Base-by-base conservation (phyloP, 2,113 vertebrate genomes). In the Perca schrenkii region DNA sequence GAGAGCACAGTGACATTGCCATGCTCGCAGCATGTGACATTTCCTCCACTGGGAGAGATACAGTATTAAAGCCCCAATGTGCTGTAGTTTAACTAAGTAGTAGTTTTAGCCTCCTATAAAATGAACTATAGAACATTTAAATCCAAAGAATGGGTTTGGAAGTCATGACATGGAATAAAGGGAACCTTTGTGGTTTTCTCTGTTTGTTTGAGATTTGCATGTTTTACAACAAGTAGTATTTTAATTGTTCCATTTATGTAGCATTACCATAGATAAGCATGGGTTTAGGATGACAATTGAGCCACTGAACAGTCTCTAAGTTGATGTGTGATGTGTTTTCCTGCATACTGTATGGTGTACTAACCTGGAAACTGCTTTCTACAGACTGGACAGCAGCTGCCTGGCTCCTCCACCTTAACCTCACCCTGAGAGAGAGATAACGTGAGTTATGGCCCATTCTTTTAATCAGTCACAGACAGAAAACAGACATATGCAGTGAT, bases 341-440 rank as follows among this genome's bases (percentile, higher is more conserved):
- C 14, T n/a, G 31, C 12, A 3, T 36, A n/a, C 3, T 52, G 43
- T 22, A 1, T 74, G 14, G n/a, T 69, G 16, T 8, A 71, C 94
- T 10, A 84, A 97, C 97, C 96, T 17, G 82, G 89, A 77, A 94
- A 89, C 49, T 91, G 88, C 66, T 81, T 94, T 68, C 86, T 95
- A 75, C 97, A 98, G 28, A 95, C 87, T 0, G 97, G 97, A 85
- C 97, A 98, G 85, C 97, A 98, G 82, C 85, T 91, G 28, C 92
- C 96, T 0, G 95, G 93, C 66, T 97, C 96, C 87, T 94, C 94
- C 34, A 96, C 94, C 49, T 95, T 95, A 21, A 95, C 96, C 79
- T 97, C 83, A 0, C 91, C 96, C 97, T 98, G 93, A 56, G 13
- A 52, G 46, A 75, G 13, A 50, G 6, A 79, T 7, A 10, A 46